Percentiles rank a stretch among this genome's conserved stretches.
These are phyloP conservation scores for Nylanderia fulva DNA, from an alignment of 1,140 invertebrate species.

Conservation along the genomic window DNA sequence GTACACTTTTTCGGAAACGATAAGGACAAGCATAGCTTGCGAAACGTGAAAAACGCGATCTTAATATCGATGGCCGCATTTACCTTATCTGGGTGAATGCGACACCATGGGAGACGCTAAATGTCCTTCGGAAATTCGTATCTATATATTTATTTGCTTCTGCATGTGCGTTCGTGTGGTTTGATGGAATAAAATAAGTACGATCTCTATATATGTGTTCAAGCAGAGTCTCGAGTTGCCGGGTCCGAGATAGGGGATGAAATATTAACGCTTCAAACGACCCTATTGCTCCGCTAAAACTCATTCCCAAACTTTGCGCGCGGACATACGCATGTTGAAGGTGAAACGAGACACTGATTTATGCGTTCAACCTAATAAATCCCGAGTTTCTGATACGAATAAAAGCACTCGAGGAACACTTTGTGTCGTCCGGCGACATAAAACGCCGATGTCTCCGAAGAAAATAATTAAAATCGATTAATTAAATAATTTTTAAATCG, in stretches of 20 bases:
- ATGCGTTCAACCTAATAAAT: conserved; percentile 39
- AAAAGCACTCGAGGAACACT: neutral
- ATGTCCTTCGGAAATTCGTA: conserved; percentile 50
- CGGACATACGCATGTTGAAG: conserved; percentile 44
- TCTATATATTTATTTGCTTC: conserved; percentile 11
- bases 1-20: conserved; percentile 17
- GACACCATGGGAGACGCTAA: neutral
- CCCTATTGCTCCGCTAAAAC: conserved; percentile 69
- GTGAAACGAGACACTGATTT: conserved; percentile 53
- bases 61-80: conserved; percentile 8
- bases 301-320: conserved; percentile 67
- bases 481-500: too few relatives aligned
- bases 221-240: conserved; percentile 35
- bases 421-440: neutral
- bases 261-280: conserved; percentile 79
- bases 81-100: neutral
- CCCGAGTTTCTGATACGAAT: conserved; percentile 23
- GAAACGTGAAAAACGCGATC: conserved; percentile 21
- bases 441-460: neutral
- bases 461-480: too few relatives aligned
- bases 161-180: conserved; percentile 8
- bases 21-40: neutral
- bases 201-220: conserved; percentile 59
- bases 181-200: conserved; percentile 70
- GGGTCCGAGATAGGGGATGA: conserved; percentile 76